phyloP scores from a whole-genome alignment of 2,888 invertebrate species.

The Pegoplata infirma region DNA sequence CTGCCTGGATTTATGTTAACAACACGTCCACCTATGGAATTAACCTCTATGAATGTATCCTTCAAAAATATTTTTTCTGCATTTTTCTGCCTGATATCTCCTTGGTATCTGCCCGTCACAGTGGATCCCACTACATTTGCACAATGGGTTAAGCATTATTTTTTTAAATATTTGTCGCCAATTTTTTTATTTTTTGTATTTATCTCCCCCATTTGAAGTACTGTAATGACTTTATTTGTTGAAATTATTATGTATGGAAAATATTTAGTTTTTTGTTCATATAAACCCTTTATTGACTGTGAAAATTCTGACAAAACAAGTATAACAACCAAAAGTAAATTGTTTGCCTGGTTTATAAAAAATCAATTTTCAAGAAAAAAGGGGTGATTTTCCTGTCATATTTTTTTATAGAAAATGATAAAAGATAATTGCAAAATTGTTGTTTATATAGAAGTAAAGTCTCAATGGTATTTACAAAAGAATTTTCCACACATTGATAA shows the following conservation, averaged over 20 bases:
- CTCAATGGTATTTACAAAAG: conserved; percentile 21
- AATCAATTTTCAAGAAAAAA: conserved; percentile 55
- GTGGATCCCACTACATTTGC: too few relatives aligned
- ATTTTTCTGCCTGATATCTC: too few relatives aligned
- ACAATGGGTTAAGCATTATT: background rate
- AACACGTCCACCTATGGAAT: too few relatives aligned
- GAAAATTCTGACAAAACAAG: conserved; percentile 26
- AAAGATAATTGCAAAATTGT: conserved; percentile 54
- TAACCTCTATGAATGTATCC: too few relatives aligned
- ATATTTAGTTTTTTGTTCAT: conserved; percentile 11
- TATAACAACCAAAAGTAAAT: conserved; percentile 31
- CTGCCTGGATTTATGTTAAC: too few relatives aligned
- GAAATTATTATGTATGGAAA: conserved; percentile 46
- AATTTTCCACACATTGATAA: conserved; percentile 28
- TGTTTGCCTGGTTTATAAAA: conserved; percentile 47
- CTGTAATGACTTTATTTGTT: conserved; percentile 59
- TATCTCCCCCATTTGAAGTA: conserved; percentile 29
- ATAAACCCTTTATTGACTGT: conserved; percentile 44
- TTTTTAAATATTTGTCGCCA: conserved; percentile 19
- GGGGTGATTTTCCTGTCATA: conserved; percentile 32
- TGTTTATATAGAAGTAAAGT: conserved; percentile 10
- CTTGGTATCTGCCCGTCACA: too few relatives aligned
- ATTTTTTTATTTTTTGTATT: conserved; percentile 21
- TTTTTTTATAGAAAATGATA: conserved; percentile 21
- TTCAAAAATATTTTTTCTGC: too few relatives aligned